Conservation (phyloP, 2,113 vertebrate species). For the Capreolus pygargus region DNA sequence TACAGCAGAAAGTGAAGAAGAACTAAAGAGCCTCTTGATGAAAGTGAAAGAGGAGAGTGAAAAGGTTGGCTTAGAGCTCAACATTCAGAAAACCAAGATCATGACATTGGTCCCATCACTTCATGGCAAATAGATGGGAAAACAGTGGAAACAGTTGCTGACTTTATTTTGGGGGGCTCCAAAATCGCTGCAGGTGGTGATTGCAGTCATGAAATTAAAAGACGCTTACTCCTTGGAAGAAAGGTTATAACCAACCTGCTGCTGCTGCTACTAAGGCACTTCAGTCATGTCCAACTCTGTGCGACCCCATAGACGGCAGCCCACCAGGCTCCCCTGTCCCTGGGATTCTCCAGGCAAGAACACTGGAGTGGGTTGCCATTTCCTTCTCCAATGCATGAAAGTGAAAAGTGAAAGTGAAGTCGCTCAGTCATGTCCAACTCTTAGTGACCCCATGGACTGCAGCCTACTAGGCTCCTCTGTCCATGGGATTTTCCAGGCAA, state of each 20-base stretch:
- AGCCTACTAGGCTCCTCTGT: no score
- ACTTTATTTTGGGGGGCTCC: background rate
- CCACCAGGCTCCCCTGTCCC: no score
- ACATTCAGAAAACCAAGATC: background rate
- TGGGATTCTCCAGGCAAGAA: no score
- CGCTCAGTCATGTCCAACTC: no score
- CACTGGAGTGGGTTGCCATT: no score
- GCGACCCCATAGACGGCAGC: no score
- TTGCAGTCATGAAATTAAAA: background rate
- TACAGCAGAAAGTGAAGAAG: background rate
- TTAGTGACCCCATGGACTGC: no score
- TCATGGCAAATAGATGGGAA: background rate
- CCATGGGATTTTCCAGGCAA: no score
- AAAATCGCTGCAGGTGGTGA: background rate
- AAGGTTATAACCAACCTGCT: background rate
- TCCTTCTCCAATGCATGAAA: no score
- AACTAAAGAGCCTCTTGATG: background rate
- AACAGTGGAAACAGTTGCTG: background rate
- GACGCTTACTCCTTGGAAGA: background rate
- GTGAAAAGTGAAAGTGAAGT: no score
- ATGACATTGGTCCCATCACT: background rate
- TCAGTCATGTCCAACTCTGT: no score
- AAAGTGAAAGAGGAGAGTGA: background rate
- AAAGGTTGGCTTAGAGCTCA: background rate
- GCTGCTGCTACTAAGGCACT: no score